These are phyloP conservation scores for Idaea aversata DNA, from an alignment of 2,888 invertebrate species.

Conservation along the genomic window DNA sequence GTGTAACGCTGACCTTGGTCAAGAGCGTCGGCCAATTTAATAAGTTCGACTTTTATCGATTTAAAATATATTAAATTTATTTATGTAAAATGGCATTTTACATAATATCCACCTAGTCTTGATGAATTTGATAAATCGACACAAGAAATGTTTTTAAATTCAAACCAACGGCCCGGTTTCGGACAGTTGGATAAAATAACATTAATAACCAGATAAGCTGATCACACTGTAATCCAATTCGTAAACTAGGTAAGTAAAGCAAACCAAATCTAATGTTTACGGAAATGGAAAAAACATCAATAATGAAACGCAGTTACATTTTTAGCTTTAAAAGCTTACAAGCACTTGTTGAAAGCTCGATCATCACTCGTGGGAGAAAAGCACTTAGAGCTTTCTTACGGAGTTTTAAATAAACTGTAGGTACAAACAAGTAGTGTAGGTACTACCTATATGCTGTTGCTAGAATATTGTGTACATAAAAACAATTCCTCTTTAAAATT, in stretches of 20 bases:
- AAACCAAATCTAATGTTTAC: not conserved
- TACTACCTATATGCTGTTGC: not conserved
- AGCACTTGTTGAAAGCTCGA: not conserved
- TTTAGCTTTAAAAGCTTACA: not conserved
- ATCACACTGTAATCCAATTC: not conserved
- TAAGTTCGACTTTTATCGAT: too few species aligned
- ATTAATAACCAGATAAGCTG: not conserved
- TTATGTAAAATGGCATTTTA: too few species aligned
- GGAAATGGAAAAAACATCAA: not conserved
- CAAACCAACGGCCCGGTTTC: too few species aligned
- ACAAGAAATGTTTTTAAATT: too few species aligned
- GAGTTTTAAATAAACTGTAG: not conserved
- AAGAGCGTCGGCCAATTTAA: too few species aligned
- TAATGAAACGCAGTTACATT: not conserved
- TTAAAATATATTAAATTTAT: too few species aligned
- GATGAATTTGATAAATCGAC: too few species aligned
- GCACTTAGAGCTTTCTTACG: not conserved
- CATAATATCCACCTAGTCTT: too few species aligned
- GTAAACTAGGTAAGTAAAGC: not conserved
- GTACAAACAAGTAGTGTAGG: not conserved
- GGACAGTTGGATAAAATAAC: too few species aligned
- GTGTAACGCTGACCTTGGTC: too few species aligned
- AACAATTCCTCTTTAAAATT: too few species aligned
- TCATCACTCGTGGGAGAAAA: constrained; percentile 1
- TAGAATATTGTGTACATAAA: too few species aligned